A percentile compares a stretch with the other conserved stretches of the same genome.
Evolutionary conservation across 2,113 vertebrate species (phyloP).

Genomic region (Saiga tatarica): DNA sequence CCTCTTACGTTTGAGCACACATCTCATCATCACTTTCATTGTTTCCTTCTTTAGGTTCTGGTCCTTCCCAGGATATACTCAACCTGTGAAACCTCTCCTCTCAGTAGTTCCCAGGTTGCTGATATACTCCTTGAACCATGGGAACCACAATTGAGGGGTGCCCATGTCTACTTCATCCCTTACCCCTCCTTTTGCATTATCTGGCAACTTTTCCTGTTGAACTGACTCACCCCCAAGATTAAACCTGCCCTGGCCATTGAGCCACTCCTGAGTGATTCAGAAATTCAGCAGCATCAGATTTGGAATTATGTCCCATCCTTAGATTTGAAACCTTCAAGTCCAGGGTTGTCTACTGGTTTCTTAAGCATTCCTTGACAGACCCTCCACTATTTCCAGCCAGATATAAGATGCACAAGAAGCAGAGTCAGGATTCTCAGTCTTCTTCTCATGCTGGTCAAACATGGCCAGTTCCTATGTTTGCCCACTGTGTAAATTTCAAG

Average conservation of each 20-base stretch:
- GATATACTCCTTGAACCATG: background rate
- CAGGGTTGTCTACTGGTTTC: background rate
- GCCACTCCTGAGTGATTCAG: background rate
- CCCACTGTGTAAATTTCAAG: background rate
- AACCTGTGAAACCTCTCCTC: background rate
- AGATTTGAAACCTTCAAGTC: background rate
- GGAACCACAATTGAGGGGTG: background rate
- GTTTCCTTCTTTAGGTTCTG: background rate
- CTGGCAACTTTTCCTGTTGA: background rate
- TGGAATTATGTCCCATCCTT: background rate
- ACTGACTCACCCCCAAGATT: background rate
- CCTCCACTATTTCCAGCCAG: background rate
- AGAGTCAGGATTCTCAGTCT: background rate
- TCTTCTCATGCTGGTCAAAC: background rate
- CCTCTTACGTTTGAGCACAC: background rate
- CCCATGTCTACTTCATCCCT: background rate
- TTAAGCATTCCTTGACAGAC: background rate
- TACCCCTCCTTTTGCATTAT: background rate
- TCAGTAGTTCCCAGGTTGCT: background rate
- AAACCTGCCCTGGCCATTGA: background rate
- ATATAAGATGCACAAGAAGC: background rate
- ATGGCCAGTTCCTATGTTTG: background rate
- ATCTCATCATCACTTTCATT: background rate
- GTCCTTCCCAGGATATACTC: background rate
- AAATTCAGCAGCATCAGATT: background rate